Percentiles rank a stretch among this genome's conserved stretches.
phyloP scores from a whole-genome alignment of 2,888 invertebrate species.

The Agrochola circellaris region DNA sequence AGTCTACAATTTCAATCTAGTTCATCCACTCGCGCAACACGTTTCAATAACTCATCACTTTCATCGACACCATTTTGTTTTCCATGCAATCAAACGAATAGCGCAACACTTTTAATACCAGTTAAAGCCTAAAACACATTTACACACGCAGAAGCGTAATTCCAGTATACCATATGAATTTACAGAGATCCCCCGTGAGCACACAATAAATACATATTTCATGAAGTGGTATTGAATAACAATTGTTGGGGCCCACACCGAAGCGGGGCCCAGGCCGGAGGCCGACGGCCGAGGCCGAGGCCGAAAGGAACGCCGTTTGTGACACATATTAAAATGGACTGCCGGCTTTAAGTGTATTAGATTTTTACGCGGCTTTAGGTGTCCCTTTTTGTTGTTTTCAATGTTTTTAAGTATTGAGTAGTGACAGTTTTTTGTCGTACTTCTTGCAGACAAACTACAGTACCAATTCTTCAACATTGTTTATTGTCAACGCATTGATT shows the following conservation, averaged over 20 bases:
- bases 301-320: conserved; percentile 64
- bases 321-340: conserved; percentile 81
- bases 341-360: conserved; percentile 76
- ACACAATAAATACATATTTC: conserved; percentile 86
- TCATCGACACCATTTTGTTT: conserved; percentile 25
- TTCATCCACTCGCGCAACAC: conserved; percentile 2
- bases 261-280: conserved; percentile 48
- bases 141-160: conserved; percentile 49
- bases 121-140: conserved; percentile 58
- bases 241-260: conserved; percentile 71
- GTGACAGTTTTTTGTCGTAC: conserved; percentile 6
- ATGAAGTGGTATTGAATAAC: conserved; percentile 86
- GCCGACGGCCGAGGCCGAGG: conserved; percentile 58
- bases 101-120: conserved; percentile 70
- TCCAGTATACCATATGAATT: conserved; percentile 74
- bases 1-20: conserved; percentile 18
- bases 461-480: background rate
- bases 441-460: background rate
- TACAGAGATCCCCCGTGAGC: conserved; percentile 67
- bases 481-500: background rate
- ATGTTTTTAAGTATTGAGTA: conserved; percentile 32
- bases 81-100: conserved; percentile 43
- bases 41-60: conserved; percentile 23
- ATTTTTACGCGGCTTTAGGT: conserved; percentile 64
- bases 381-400: conserved; percentile 42